Conservation (phyloP, 2,113 vertebrate genomes). For the Willisornis vidua region DNA sequence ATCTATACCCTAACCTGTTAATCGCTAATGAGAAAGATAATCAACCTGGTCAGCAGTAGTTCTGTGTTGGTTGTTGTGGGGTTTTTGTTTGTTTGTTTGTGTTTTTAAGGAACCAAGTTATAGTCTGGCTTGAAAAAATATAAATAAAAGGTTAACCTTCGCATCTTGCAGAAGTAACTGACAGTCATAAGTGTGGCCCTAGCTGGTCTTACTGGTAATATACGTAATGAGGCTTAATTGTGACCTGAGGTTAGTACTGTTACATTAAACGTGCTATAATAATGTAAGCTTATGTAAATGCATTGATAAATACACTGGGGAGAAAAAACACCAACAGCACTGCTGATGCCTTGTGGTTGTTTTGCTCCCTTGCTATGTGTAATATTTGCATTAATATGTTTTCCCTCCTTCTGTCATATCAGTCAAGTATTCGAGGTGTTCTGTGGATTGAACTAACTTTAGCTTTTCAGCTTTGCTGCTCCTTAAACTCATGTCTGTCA, state of each 20-base stretch:
- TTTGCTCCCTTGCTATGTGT: neutral
- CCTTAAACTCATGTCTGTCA: neutral
- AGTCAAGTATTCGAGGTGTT: neutral
- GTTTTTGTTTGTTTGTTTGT: no score
- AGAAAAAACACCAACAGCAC: neutral
- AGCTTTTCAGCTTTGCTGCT: slow-evolving; percentile 1
- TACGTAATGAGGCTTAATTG: neutral
- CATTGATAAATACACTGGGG: neutral
- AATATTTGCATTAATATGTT: neutral
- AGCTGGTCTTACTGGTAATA: neutral
- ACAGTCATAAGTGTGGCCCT: neutral
- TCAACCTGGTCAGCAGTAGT: neutral
- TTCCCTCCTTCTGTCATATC: neutral
- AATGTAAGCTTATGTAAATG: neutral
- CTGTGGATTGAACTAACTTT: neutral
- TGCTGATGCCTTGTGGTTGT: neutral
- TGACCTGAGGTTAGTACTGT: neutral
- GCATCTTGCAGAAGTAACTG: neutral
- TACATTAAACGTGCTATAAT: neutral
- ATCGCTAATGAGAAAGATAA: neutral
- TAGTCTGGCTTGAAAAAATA: neutral
- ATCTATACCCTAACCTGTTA: neutral
- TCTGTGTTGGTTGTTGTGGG: neutral
- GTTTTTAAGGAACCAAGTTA: neutral
- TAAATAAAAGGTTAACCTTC: neutral